Percentiles rank a stretch among this genome's conserved stretches.
phyloP scores from a whole-genome alignment of 2,888 invertebrate species.

The Notodonta dromedarius region DNA sequence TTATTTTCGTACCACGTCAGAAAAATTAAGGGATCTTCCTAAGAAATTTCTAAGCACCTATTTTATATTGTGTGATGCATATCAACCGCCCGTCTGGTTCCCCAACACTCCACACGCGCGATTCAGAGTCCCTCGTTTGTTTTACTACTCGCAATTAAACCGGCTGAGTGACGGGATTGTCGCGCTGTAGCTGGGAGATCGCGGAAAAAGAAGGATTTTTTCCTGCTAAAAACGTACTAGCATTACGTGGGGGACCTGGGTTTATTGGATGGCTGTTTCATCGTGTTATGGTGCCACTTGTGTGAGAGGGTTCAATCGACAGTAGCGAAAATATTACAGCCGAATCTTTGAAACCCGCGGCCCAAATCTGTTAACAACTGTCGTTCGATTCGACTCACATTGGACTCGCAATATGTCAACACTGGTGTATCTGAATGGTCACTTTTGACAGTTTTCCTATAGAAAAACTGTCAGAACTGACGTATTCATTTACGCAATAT shows the following conservation, averaged over 20 bases:
- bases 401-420: no score
- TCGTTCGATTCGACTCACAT: no score
- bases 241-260: slow-evolving; percentile 35
- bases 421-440: no score
- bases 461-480: no score
- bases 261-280: slow-evolving; percentile 31
- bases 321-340: neutral
- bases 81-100: slow-evolving; percentile 3
- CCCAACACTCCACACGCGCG: slow-evolving; percentile 49
- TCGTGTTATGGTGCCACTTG: neutral
- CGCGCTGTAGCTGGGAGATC: slow-evolving; percentile 50
- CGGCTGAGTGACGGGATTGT: slow-evolving; percentile 81
- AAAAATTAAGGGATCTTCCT: no score
- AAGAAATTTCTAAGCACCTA: no score
- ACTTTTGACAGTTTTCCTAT: no score
- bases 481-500: no score
- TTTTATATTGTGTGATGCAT: neutral
- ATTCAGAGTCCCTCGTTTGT: slow-evolving; percentile 70
- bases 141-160: slow-evolving; percentile 81
- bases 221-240: slow-evolving; percentile 38
- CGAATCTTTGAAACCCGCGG: no score
- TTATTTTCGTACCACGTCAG: no score
- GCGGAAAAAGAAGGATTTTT: slow-evolving; percentile 50
- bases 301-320: neutral
- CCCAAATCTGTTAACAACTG: no score